Evolutionary conservation across 2,888 invertebrate genomes (phyloP).

Genomic region (Serrognathus titanus): DNA sequence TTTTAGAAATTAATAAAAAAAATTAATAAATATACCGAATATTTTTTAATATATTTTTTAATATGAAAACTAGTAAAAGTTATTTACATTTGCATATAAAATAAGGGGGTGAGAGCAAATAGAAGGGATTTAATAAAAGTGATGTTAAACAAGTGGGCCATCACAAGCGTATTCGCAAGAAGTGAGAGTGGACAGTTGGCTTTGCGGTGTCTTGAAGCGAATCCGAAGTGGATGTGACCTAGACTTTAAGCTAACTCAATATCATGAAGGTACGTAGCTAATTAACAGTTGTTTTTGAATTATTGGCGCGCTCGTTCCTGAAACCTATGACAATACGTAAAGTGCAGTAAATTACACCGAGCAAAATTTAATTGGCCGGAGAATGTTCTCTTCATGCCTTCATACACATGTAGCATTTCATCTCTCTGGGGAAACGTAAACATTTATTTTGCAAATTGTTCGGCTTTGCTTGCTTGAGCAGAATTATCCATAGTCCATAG

Average conservation of each 20-base stretch:
- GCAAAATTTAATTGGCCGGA: no score
- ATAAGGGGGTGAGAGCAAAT: conserved; percentile 5
- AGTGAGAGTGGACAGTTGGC: conserved; percentile 42
- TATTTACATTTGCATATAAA: no score
- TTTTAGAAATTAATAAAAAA: background rate
- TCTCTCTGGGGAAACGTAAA: background rate
- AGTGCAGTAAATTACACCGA: background rate
- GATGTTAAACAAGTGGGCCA: conserved; percentile 37
- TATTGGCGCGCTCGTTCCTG: background rate
- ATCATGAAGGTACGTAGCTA: conserved; percentile 35
- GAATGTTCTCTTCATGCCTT: background rate
- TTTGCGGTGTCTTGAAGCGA: conserved; percentile 28
- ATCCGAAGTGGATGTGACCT: conserved; percentile 32
- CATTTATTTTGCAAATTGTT: no score
- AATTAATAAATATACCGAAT: background rate
- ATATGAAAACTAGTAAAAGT: no score
- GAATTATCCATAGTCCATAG: no score
- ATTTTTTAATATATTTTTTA: background rate
- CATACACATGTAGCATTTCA: background rate
- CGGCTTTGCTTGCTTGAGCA: no score
- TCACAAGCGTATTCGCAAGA: conserved; percentile 24
- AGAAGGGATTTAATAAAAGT: conserved; percentile 36
- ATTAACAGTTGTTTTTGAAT: background rate
- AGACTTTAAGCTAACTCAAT: conserved; percentile 27
- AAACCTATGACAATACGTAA: no score